These are phyloP conservation scores for Rambutsinella grinnellia DNA, from an alignment of 2,888 invertebrate genomes.

Conservation along the genomic window DNA sequence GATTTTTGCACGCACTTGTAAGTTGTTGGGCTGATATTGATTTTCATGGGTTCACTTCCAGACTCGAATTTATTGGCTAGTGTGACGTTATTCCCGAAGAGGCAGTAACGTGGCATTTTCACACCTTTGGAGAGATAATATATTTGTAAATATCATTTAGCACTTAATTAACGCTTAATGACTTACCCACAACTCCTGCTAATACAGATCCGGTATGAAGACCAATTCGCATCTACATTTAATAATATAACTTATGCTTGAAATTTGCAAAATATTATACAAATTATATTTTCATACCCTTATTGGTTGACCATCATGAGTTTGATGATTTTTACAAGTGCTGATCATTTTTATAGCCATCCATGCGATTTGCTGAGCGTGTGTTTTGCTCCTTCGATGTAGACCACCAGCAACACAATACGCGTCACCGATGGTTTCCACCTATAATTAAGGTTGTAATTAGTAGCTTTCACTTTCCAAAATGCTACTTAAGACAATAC, in stretches of 20 bases:
- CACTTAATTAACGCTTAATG: background rate
- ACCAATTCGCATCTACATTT: conserved; percentile 90
- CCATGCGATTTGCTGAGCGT: conserved; percentile 96
- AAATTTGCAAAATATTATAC: no score
- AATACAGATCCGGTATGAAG: conserved; percentile 93
- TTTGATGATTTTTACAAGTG: conserved; percentile 86
- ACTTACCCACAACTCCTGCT: conserved; percentile 86
- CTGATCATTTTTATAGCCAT: conserved; percentile 96
- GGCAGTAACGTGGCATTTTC: conserved; percentile 93
- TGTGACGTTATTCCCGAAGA: conserved; percentile 95
- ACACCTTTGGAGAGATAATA: conserved; percentile 71
- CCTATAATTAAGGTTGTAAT: conserved; percentile 72
- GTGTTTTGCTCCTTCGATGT: conserved; percentile 86
- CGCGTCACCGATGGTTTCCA: conserved; percentile 96
- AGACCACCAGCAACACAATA: conserved; percentile 96
- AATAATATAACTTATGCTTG: background rate
- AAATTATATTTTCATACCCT: no score
- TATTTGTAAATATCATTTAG: background rate
- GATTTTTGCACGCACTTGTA: conserved; percentile 78
- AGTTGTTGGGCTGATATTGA: conserved; percentile 95
- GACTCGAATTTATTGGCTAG: conserved; percentile 97
- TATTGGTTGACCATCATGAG: conserved; percentile 93
- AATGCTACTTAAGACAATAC: conserved; percentile 70
- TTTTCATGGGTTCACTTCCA: conserved; percentile 88
- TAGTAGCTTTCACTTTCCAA: background rate